Evolutionary conservation across 2,888 invertebrate species (phyloP), one percentile per base, ranked within the genome.

Genomic region (Drosophila fungiperda): DNA sequence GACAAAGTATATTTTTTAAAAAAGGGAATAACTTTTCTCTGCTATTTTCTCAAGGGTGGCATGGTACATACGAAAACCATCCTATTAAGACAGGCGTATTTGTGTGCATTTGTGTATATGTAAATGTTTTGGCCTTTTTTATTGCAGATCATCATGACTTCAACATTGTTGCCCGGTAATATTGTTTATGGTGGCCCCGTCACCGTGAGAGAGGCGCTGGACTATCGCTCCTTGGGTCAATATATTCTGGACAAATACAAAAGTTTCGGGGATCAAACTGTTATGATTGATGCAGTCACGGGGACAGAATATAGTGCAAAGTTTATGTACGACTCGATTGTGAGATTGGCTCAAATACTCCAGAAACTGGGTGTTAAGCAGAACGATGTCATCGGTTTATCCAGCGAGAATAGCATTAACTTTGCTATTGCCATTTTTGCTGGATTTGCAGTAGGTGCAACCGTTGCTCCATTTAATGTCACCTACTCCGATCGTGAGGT

Each of bases 401-500:
- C 94, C 67, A 94, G 94, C 78, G 95, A 95, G 82, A 95, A 95
- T 85, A 93, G 94, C 68, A 64, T 94, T 4, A 94, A 94, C 73
- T 95, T 94, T 88, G 91, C 94, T 49, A 90, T 94, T n/a, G 81
- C 90, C 1, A 83, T 95, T 35, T 93, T 94, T 73, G 94, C 94
- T 11, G 91, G 94, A 0, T 93, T 94, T 74, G 94, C 94, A 45
- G 82, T 94, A 5, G 95, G 95, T 2, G 94, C 94, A 3, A 94
- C 94, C 1, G 93, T 94, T 60, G 94, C 95, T n/a, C 95, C 95
- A 0, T 76, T 95, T 38, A 95, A 95, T 91, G 94, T 94, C 2
- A 94, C 94, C 33, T 95, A 95, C 82, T 94, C 94, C 1, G 93
- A 94, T 77, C 93, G 94, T 79, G 97, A 97, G 93, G 93, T 96